Evolutionary conservation across 2,113 vertebrate genomes (phyloP).

Genomic region (Cyanistes caeruleus): DNA sequence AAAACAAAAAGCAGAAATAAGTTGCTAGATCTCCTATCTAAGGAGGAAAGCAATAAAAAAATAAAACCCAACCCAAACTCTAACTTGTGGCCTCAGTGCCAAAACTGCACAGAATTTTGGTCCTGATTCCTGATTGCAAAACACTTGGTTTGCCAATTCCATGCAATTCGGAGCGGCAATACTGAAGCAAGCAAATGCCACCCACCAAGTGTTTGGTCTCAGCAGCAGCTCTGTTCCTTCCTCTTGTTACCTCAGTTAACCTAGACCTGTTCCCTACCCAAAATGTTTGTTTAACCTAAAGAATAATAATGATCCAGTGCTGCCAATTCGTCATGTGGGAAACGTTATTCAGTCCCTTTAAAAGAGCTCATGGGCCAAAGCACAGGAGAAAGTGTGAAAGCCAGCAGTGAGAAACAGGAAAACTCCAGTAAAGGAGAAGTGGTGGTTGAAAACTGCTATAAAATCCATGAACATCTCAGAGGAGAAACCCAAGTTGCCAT

Average conservation of each 20-base stretch:
- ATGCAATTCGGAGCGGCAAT: not conserved
- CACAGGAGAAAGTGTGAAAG: conserved; percentile 11
- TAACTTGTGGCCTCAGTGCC: not conserved
- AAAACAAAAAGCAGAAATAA: not conserved
- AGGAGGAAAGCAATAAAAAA: not conserved
- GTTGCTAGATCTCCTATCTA: not conserved
- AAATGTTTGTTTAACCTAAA: conserved; percentile 64
- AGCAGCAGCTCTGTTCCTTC: conserved; percentile 31
- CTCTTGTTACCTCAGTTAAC: conserved; percentile 55
- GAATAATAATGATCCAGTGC: conserved; percentile 41
- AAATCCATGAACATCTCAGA: not conserved
- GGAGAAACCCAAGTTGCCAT: not conserved
- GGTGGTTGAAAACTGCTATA: not conserved
- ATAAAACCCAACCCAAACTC: not conserved
- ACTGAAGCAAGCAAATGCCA: conserved; percentile 33
- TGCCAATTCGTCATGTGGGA: conserved; percentile 52
- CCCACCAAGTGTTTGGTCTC: conserved; percentile 44
- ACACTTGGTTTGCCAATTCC: not conserved
- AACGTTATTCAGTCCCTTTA: conserved; percentile 10
- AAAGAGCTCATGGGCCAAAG: not conserved
- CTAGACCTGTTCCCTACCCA: conserved; percentile 43
- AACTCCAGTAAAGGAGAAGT: not conserved
- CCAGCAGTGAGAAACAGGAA: not conserved
- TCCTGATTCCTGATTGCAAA: conserved; percentile 10
- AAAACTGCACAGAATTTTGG: not conserved